Percentiles rank a stretch among this genome's conserved stretches.
Conservation (phyloP, 2,888 invertebrate species). For the Drosophila dives region DNA sequence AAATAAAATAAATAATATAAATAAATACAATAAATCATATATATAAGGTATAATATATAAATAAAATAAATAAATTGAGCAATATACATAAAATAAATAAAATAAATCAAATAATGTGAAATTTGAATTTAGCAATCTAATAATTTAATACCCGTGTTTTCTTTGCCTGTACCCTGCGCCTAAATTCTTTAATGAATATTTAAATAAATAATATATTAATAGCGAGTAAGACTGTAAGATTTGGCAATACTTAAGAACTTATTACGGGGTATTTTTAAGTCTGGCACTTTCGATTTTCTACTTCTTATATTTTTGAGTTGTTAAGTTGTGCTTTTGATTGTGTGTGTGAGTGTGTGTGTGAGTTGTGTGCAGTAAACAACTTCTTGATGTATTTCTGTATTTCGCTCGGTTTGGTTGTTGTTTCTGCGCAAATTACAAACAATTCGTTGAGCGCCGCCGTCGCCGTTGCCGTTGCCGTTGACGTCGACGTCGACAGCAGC, state of each 20-base stretch:
- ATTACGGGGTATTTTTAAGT: neutral
- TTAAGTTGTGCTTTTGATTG: neutral
- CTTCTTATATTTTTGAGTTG: conserved; percentile 17
- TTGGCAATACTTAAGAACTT: neutral
- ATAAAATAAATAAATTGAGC: too few species aligned
- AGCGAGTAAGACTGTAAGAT: neutral
- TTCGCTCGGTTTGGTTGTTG: conserved; percentile 13
- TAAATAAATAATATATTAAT: neutral
- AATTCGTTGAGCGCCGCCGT: conserved; percentile 27
- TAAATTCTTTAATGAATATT: neutral
- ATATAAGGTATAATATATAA: too few species aligned
- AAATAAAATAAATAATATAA: too few species aligned
- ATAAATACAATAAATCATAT: too few species aligned
- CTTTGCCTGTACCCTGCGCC: neutral
- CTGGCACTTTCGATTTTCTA: neutral
- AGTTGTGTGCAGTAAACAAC: conserved; percentile 23
- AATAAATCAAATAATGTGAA: too few species aligned
- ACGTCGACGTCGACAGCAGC: conserved; percentile 11
- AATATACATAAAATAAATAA: too few species aligned
- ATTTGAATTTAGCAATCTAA: neutral
- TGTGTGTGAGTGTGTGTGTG: conserved; percentile 2
- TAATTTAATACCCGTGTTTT: neutral
- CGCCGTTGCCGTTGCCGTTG: conserved; percentile 20
- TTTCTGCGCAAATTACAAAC: conserved; percentile 41
- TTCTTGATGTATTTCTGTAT: conserved; percentile 22